phyloP scores from a whole-genome alignment of 2,113 vertebrate genomes.

The Scalopus aquaticus region DNA sequence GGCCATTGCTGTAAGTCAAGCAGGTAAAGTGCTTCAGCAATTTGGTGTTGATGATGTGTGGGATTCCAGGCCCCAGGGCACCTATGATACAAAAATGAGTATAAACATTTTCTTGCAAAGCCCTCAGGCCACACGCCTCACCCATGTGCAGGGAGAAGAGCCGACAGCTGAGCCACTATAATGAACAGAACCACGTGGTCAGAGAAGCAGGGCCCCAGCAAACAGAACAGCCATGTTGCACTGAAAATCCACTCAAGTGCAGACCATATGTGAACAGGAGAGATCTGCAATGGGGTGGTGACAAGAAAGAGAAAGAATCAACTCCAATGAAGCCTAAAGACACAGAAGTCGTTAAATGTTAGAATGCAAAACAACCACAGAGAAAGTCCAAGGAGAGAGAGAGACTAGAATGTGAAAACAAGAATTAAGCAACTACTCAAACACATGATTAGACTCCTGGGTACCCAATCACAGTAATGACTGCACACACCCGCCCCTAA shows the following conservation, averaged over 20 bases:
- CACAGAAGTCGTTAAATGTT: not conserved
- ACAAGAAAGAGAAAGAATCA: not conserved
- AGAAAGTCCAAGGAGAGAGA: not conserved
- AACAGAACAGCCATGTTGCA: not conserved
- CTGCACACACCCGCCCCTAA: not conserved
- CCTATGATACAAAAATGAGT: slow-evolving; percentile 78
- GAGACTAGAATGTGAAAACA: not conserved
- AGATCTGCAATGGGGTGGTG: not conserved
- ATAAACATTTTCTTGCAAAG: not conserved
- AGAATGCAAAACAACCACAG: not conserved
- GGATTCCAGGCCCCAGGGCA: slow-evolving; percentile 82
- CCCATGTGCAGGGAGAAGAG: not conserved
- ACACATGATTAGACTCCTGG: not conserved
- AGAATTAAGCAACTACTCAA: not conserved
- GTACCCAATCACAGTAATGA: not conserved
- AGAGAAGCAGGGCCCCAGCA: not conserved
- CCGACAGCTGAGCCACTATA: not conserved
- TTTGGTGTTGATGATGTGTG: slow-evolving; percentile 83
- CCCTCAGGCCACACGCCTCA: not conserved
- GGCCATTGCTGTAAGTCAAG: slow-evolving; percentile 84
- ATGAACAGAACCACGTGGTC: not conserved
- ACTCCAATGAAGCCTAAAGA: not conserved
- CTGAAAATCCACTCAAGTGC: not conserved
- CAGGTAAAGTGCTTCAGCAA: slow-evolving; percentile 87
- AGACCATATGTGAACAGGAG: rapidly evolving